Conservation (phyloP, 2,888 invertebrate genomes). For the Noctua janthe region DNA sequence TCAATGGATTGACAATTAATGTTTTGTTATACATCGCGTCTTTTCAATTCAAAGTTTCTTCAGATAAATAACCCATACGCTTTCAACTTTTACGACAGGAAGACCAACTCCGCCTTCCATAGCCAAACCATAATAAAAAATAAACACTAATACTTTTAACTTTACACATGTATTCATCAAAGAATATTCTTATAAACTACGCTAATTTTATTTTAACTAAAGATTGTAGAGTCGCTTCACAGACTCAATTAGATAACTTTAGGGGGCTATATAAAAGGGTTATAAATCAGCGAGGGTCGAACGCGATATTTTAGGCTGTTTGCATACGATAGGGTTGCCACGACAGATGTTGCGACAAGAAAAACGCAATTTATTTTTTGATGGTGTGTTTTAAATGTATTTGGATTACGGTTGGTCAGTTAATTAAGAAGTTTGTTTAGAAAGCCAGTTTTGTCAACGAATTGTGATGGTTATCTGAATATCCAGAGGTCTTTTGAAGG, state of each 20-base stretch:
- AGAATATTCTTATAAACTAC: slow-evolving; percentile 80
- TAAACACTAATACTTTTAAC: slow-evolving; percentile 53
- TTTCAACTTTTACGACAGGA: slow-evolving; percentile 55
- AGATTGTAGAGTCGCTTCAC: slow-evolving; percentile 81
- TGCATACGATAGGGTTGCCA: slow-evolving; percentile 60
- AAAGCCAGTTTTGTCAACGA: neutral
- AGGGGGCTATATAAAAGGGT: slow-evolving; percentile 86
- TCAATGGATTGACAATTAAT: neutral
- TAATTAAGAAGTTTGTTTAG: neutral
- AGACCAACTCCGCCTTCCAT: slow-evolving; percentile 16
- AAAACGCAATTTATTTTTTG: slow-evolving; percentile 45
- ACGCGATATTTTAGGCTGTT: slow-evolving; percentile 77
- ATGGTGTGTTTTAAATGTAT: neutral
- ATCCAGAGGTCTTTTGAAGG: neutral
- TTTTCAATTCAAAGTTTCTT: neutral
- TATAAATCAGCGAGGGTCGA: slow-evolving; percentile 87
- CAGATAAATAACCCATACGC: slow-evolving; percentile 13
- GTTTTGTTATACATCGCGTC: neutral
- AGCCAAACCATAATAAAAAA: slow-evolving; percentile 49
- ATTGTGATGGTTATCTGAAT: too few species aligned
- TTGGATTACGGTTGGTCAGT: neutral
- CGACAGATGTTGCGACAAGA: slow-evolving; percentile 55
- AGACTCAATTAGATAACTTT: slow-evolving; percentile 88
- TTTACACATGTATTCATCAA: slow-evolving; percentile 68
- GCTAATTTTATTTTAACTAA: slow-evolving; percentile 84